Percentiles rank a stretch among this genome's conserved stretches.
These are phyloP conservation scores for Eleutherodactylus coqui DNA, from an alignment of 2,797 vertebrate species.

Conservation along the genomic window DNA sequence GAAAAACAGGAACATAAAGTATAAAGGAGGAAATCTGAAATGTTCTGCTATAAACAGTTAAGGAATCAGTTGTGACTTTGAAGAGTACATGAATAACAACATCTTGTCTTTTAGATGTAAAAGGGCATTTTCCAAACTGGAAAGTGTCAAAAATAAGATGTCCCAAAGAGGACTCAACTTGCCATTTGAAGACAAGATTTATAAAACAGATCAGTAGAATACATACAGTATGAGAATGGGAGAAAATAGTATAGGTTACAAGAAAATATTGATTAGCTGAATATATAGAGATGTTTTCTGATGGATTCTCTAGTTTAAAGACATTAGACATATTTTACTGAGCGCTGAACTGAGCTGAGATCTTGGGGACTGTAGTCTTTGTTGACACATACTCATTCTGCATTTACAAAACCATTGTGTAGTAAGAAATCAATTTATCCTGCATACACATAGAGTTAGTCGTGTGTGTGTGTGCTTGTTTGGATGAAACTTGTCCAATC, in stretches of 20 bases:
- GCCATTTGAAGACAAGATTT: neutral
- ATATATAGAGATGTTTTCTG: neutral
- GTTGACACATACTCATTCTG: neutral
- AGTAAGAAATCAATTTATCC: neutral
- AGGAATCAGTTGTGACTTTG: constrained; percentile 20
- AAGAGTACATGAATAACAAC: constrained; percentile 30
- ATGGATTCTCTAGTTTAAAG: neutral
- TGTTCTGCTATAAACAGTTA: constrained; percentile 8
- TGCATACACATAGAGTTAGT: too few relatives aligned
- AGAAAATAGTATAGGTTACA: neutral
- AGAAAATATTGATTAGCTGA: neutral
- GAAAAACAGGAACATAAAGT: constrained; percentile 40
- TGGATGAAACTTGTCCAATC: too few relatives aligned
- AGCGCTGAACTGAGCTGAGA: neutral
- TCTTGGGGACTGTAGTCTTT: neutral
- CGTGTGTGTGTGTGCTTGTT: too few relatives aligned
- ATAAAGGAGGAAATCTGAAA: constrained; percentile 29
- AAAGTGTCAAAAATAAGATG: neutral
- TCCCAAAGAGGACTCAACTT: neutral
- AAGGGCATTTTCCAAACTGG: neutral
- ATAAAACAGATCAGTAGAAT: neutral
- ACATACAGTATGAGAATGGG: neutral
- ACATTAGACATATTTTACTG: neutral
- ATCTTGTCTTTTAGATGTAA: constrained; percentile 11
- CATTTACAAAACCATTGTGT: neutral